A percentile compares a stretch with the other conserved stretches of the same genome.
phyloP scores from a whole-genome alignment of 2,888 invertebrate species.

The Thereva nobilitata region DNA sequence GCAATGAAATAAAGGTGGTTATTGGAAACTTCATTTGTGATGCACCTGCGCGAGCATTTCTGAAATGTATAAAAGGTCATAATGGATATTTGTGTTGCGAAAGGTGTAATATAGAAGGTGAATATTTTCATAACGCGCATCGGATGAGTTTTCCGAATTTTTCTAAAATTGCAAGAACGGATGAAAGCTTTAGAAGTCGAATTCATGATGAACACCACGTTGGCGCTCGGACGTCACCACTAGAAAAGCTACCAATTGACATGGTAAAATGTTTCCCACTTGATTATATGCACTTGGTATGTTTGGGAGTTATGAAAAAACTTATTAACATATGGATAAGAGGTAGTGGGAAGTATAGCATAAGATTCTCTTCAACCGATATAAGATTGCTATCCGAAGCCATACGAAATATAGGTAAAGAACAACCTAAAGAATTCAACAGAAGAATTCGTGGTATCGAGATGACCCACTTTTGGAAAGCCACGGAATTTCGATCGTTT shows the following conservation, averaged over 20 bases:
- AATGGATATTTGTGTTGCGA: constrained; percentile 26
- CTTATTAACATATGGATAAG: background rate
- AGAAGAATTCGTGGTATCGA: constrained; percentile 14
- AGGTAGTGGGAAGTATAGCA: background rate
- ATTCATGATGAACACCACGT: constrained; percentile 17
- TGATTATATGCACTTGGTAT: constrained; percentile 33
- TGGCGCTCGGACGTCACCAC: background rate
- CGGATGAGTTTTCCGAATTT: constrained; percentile 1
- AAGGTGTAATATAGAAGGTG: constrained; percentile 23
- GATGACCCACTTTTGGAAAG: constrained; percentile 42
- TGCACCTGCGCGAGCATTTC: constrained; percentile 13
- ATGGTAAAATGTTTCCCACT: constrained; percentile 23
- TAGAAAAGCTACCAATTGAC: constrained; percentile 25
- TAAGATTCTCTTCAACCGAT: background rate
- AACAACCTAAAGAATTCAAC: constrained; percentile 18
- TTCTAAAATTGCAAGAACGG: background rate
- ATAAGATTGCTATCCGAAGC: background rate
- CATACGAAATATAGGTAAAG: background rate
- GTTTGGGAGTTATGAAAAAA: constrained; percentile 19
- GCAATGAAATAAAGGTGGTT: background rate
- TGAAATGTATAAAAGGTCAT: constrained; percentile 21
- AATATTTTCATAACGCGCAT: constrained; percentile 9
- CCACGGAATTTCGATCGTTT: constrained; percentile 43
- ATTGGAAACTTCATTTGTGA: constrained; percentile 25
- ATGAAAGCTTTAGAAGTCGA: constrained; percentile 6